A percentile compares a stretch with the other conserved stretches of the same genome.
These are phyloP conservation scores for Maniola hyperantus DNA, from an alignment of 2,888 invertebrate genomes.

Conservation along the genomic window DNA sequence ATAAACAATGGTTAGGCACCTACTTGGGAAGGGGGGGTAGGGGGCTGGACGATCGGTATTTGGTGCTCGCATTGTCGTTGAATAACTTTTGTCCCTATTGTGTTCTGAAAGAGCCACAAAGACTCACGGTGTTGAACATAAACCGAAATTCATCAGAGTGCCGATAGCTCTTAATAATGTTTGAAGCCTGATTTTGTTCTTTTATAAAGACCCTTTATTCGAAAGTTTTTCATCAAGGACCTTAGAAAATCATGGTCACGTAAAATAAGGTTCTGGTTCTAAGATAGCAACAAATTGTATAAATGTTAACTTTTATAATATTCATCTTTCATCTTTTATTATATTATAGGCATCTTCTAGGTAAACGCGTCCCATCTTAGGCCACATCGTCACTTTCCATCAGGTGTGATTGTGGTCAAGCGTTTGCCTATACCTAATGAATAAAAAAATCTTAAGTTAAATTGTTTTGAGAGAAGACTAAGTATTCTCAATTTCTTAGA, in stretches of 20 bases:
- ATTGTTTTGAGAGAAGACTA: too few species aligned
- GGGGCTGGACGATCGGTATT: constrained; percentile 79
- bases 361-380: too few species aligned
- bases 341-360: too few species aligned
- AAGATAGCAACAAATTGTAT: too few species aligned
- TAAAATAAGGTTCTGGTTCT: not conserved
- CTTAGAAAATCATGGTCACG: constrained; percentile 14
- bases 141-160: constrained; percentile 81
- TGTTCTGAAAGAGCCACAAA: constrained; percentile 81
- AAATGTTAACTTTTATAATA: too few species aligned
- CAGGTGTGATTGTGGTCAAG: too few species aligned
- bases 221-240: constrained; percentile 32
- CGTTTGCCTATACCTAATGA: too few species aligned
- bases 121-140: constrained; percentile 77
- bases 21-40: constrained; percentile 56
- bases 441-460: too few species aligned
- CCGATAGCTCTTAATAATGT: constrained; percentile 77
- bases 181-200: constrained; percentile 50
- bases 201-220: constrained; percentile 35
- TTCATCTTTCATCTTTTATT: too few species aligned
- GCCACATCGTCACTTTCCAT: too few species aligned
- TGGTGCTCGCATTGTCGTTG: constrained; percentile 82
- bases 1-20: constrained; percentile 78
- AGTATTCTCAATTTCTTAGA: too few species aligned
- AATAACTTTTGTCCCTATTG: constrained; percentile 84